These are phyloP conservation scores for Todiramphus chloris DNA, from an alignment of 2,113 vertebrate genomes.

Conservation along the genomic window DNA sequence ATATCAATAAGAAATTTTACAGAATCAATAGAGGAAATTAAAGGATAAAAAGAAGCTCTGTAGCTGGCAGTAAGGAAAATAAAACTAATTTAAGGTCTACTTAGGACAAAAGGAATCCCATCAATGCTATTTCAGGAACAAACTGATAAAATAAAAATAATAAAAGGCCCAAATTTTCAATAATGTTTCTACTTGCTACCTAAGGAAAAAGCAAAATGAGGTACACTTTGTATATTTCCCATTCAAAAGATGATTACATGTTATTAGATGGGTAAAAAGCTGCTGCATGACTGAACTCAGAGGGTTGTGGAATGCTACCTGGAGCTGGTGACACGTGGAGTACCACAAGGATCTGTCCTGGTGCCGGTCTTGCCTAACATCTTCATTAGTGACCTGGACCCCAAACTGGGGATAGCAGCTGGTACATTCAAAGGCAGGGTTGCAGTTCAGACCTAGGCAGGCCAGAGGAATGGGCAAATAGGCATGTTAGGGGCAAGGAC, in stretches of 20 bases:
- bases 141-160: background rate
- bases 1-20: slow-evolving; percentile 5
- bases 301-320: background rate
- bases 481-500: background rate
- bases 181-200: background rate
- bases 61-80: background rate
- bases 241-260: background rate
- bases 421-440: background rate
- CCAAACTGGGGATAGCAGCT: accelerated
- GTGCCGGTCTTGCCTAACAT: background rate
- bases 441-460: background rate
- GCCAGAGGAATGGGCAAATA: background rate
- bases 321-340: background rate
- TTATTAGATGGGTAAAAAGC: background rate
- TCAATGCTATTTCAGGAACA: background rate
- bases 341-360: background rate
- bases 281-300: background rate
- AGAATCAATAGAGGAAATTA: slow-evolving; percentile 20
- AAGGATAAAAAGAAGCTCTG: background rate
- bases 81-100: background rate
- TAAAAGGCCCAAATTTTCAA: background rate
- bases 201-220: background rate
- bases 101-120: background rate
- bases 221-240: accelerated
- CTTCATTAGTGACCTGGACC: background rate